Percentiles rank a stretch among this genome's conserved stretches.
phyloP scores from a whole-genome alignment of 1,140 invertebrate genomes.

The Solenopsis invicta region DNA sequence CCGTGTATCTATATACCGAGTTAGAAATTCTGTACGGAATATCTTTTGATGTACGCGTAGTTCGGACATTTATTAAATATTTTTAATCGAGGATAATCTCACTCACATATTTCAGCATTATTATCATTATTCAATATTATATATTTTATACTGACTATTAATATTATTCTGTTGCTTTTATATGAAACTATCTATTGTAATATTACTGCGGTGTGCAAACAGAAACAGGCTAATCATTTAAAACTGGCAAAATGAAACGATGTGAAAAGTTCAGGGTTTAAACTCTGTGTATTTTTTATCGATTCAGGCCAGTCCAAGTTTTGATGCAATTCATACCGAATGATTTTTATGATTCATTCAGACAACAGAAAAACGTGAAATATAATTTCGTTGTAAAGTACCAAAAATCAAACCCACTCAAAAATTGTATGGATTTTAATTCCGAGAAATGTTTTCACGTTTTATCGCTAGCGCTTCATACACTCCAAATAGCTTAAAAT shows the following conservation, averaged over 20 bases:
- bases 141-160: not conserved
- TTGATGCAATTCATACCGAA: not conserved
- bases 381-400: not conserved
- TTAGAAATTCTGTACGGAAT: not conserved
- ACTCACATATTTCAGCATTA: not conserved
- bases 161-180: not conserved
- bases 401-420: not conserved
- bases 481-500: not conserved
- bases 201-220: not conserved
- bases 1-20: not conserved
- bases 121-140: not conserved
- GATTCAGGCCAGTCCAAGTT: not conserved
- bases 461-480: not conserved
- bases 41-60: not conserved
- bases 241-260: not conserved
- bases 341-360: not conserved
- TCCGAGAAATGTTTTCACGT: not conserved
- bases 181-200: not conserved
- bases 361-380: not conserved
- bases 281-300: not conserved
- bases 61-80: slow-evolving; percentile 26
- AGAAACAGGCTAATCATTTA: not conserved
- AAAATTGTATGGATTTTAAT: slow-evolving; percentile 4
- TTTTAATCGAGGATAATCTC: not conserved
- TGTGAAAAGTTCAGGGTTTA: not conserved